These are phyloP conservation scores for Psittacula echo DNA, from an alignment of 2,797 vertebrate genomes.

Conservation along the genomic window DNA sequence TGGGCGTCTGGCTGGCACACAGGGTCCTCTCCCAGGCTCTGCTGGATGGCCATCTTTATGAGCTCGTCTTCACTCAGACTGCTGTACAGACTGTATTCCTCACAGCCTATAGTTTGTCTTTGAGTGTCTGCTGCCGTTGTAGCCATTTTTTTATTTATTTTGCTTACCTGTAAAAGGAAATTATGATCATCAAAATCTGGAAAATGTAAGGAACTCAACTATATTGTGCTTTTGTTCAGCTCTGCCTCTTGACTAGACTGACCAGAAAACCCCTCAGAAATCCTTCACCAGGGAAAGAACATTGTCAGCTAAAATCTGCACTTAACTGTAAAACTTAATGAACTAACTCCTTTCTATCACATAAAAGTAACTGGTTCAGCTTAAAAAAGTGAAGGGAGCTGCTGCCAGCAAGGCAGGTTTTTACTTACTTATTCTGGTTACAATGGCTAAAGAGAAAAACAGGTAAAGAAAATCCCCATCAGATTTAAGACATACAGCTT, in stretches of 20 bases:
- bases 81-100: constrained; percentile 90
- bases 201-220: not conserved
- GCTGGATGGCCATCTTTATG: constrained; percentile 90
- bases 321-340: not conserved
- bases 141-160: constrained; percentile 64
- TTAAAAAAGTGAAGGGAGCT: not conserved
- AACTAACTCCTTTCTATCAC: not conserved
- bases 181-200: not conserved
- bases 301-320: not conserved
- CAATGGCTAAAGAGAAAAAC: not conserved
- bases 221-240: not conserved
- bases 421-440: constrained; percentile 1
- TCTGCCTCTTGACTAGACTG: not conserved
- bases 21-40: constrained; percentile 81
- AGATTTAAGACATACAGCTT: not conserved
- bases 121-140: constrained; percentile 57
- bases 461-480: not conserved
- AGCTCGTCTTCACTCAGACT: constrained; percentile 90
- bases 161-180: not conserved
- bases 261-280: not conserved
- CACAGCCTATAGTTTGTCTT: constrained; percentile 69
- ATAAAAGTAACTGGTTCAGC: not conserved
- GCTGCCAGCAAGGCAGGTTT: not conserved
- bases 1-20: constrained; percentile 20
- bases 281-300: not conserved